Base-by-base conservation (phyloP, 2,113 vertebrate species). In the Candoia aspera region DNA sequence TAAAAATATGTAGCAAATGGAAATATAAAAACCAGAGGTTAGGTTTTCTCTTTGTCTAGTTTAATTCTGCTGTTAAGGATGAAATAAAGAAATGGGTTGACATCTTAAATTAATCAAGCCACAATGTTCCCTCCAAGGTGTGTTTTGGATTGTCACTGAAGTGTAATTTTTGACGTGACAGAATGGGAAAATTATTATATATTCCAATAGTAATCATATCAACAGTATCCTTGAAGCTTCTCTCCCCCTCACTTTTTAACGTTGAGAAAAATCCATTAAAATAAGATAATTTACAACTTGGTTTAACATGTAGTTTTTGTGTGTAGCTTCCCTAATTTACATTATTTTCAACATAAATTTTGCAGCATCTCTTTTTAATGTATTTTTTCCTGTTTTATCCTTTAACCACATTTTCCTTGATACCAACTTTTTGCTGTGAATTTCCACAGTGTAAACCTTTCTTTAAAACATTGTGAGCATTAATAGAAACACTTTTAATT, bases 1-100 rank as follows among this genome's bases (percentile, higher is more conserved):
- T 89, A 64, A 89, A 92, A 92, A 89, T 62, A 92, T 89, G 79
- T 55, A 64, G 79, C 57, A 85, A 92, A 89, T 89, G 58, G 55
- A 89, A 85, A 89, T 92, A 62, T 89, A 55, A 84, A 62, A 92
- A 89, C 91, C 73, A 89, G 58, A 89, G 46, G 42, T 92, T 26
- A 60, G 21, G 68, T 37, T 84, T 88, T 84, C 64, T 92, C 29
- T 62, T 54, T 92, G 87, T 85, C 87, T 62, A 42, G 15, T 89
- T 92, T 89, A 83, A 85, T 92, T 92, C 58, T 64, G 73, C 85
- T 59, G 13, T 89, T 46, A 55, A 9, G 33, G 23, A 84, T 55
- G 79, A 60, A 84, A 89, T 89, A n/a, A 89, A 60, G 58, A 62
- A 37, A 49, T 10, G 68, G 49, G 46, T 84, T 92, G 58, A 85